Base-by-base conservation (phyloP, 1,140 invertebrate species). In the Teleopsis dalmanni region DNA sequence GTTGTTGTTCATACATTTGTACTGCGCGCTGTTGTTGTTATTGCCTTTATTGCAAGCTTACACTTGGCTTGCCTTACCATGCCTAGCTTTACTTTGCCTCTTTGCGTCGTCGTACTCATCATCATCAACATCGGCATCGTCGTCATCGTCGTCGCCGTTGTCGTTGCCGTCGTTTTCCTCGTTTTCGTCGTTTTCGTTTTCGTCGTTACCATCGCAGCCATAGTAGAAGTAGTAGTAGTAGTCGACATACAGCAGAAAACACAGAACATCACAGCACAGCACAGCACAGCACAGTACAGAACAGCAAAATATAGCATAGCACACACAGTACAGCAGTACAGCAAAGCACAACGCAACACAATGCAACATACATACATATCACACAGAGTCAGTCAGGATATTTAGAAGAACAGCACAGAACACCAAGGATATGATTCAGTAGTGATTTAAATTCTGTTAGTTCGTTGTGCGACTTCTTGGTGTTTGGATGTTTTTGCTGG, bases 391-490 rank as follows among this genome's bases (percentile, higher is more conserved):
- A 29, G 44, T 31, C 44, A 46, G 44, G 44, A 46, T 46, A 46
- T 46, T 46, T 46, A 46, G 44, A 46, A 46, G 33, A 46, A 33
- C 51, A 34, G 45, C 53, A 58, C 53, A 31, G 44, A 46, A 33
- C 51, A 34, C 43, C 53, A 58, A 55, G 44, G 44, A 46, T 46
- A 46, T 46, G 44, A 46, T 46, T 46, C 44, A 46, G 44, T 46
- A 34, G 35, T 48, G 35, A 48, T 48, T 38, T 37, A 48, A 38
- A 48, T 38, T 48, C 37, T 38, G 46, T 48, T 40, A 48, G 46
- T 48, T 40, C 34, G 37, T 48, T 25, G 46, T 16, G 21, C 46
- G 46, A 48, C 46, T 22, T 48, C 46, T 37, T 48, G 46, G 46
- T 21, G 37, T 40, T 35, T 38, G 46, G 35, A 48, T 25, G 46